These are phyloP conservation scores for Pseudopipra pipra DNA, from an alignment of 2,113 vertebrate genomes.

Conservation along the genomic window DNA sequence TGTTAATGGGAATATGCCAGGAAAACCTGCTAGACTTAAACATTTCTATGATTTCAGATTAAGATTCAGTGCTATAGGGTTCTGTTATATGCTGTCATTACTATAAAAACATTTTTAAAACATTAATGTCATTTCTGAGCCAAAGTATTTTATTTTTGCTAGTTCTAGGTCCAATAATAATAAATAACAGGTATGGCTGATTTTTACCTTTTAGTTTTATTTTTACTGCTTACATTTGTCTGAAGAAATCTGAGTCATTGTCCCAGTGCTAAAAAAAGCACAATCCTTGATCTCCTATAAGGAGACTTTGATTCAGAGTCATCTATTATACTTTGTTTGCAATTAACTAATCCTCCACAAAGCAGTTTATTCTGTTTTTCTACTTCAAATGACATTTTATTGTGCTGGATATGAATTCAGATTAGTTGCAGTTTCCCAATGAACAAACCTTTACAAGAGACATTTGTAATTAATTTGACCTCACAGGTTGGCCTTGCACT, in stretches of 20 bases:
- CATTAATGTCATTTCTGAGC: neutral
- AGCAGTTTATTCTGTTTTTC: constrained; percentile 1
- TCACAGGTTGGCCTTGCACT: neutral
- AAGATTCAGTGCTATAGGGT: neutral
- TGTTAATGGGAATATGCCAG: neutral
- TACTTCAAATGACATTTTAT: neutral
- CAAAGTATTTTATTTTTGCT: neutral
- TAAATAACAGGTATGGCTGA: neutral
- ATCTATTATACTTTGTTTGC: neutral
- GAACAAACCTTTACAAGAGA: neutral
- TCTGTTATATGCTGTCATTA: neutral
- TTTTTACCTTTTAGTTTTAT: constrained; percentile 13
- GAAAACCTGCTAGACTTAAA: neutral
- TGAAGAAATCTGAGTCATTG: neutral
- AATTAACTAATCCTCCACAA: neutral
- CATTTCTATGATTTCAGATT: neutral
- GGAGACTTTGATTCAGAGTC: neutral
- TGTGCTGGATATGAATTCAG: neutral
- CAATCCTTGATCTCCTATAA: constrained; percentile 6
- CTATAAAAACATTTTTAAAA: neutral
- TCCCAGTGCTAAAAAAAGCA: neutral
- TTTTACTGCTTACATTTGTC: neutral
- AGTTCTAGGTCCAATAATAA: neutral
- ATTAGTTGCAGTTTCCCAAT: neutral
- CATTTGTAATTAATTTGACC: constrained; percentile 30